Evolutionary conservation across 1,140 invertebrate genomes (phyloP), one percentile per base, ranked within the genome.

Genomic region (Pseudomyrmex flavicornis): DNA sequence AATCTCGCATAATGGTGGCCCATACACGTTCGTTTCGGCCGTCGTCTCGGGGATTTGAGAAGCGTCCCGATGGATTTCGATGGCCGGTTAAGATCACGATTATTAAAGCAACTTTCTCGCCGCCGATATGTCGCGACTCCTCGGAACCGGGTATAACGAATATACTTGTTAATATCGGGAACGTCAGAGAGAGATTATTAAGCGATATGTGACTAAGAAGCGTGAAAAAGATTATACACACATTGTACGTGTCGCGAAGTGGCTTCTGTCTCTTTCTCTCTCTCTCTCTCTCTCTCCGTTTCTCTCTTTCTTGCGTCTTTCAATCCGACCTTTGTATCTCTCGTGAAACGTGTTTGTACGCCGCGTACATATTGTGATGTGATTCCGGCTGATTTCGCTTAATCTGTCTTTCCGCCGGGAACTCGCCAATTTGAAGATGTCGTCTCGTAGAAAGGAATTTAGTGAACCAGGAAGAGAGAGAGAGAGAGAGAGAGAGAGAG

Each of bases 401-500:
- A 80, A 80, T 72, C 66, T 72, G 54, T 74, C 56, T 66, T 74
- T 66, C 61, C n/a, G 17, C 48, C 26, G 35, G 0, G 22, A 69
- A 70, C 12, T 70, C 35, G 69, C 56, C 22, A 44, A 72, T 87
- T 48, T 20, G 72, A 65, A 44, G 68, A 75, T 20, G 52, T n/a
- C 54, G 54, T 66, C 56, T 65, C 56, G 68, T 79, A 66, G 83
- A 82, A 85, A 88, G 83, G 79, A 89, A 79, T 88, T 79, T 79
- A 87, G 72, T 22, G 85, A 77, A 69, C 63, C 44, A 82, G 70
- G 26, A 59, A 50, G 68, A 63, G n/a, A 10, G 48, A 35, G 26
- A 20, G 13, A 61, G 48, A 56, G 44, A 56, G 17, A 61, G 8
- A 56, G 69, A 68, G 50, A 56, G 44, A 56, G 17, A 61, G 8